Evolutionary conservation across 2,113 vertebrate genomes (phyloP).

Genomic region (Nyctereutes procyonoides): DNA sequence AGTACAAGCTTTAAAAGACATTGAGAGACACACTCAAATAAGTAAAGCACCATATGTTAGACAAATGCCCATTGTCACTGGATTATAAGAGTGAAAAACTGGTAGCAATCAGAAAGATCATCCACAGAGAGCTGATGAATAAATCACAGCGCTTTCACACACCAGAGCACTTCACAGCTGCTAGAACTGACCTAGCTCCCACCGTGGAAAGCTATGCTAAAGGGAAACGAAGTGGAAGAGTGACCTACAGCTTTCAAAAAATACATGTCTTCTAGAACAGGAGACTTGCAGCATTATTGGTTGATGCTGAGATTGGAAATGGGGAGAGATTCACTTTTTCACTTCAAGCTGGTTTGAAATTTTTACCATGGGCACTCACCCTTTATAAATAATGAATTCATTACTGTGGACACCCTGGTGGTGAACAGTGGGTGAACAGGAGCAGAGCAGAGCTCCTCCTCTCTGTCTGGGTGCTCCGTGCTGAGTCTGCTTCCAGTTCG

Average conservation of each 20-base stretch:
- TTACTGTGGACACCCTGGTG: accelerated
- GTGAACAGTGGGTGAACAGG: accelerated
- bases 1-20: neutral
- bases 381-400: neutral
- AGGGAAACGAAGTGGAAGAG: neutral
- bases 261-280: neutral
- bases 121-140: neutral
- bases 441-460: neutral
- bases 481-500: no score
- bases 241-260: neutral
- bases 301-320: neutral
- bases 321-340: neutral
- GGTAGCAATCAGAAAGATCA: neutral
- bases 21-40: neutral
- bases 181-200: neutral
- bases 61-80: neutral
- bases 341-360: neutral
- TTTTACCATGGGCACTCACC: neutral
- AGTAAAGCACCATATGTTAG: accelerated
- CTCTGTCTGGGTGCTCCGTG: neutral
- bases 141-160: accelerated
- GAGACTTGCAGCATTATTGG: neutral
- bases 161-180: accelerated
- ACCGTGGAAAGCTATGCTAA: accelerated
- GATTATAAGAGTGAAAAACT: neutral